Evolutionary conservation across 1,140 invertebrate species (phyloP).

Genomic region (Amyelois transitella): DNA sequence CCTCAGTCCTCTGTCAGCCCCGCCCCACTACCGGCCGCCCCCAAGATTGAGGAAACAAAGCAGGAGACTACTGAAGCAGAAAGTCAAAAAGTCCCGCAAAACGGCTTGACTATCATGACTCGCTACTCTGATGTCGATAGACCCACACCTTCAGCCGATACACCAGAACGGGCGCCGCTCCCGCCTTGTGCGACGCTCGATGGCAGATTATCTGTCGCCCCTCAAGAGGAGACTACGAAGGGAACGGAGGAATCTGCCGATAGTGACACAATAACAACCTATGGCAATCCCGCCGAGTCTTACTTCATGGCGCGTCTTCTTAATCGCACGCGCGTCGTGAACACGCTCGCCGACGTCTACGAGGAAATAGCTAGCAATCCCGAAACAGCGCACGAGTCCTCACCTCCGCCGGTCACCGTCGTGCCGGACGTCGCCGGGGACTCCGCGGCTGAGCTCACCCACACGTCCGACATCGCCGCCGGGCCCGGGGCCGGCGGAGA

Average conservation of each 20-base stretch:
- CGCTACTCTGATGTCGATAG: constrained; percentile 55
- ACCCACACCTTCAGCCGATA: constrained; percentile 18
- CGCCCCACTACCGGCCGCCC: constrained; percentile 18
- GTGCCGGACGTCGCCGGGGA: constrained; percentile 23
- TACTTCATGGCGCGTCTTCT: constrained; percentile 66
- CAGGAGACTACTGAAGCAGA: constrained; percentile 20
- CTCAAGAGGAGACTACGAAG: constrained; percentile 22
- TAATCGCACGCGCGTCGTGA: constrained; percentile 51
- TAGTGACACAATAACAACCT: constrained; percentile 48
- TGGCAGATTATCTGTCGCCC: constrained; percentile 36
- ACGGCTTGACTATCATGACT: constrained; percentile 64
- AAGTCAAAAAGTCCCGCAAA: constrained; percentile 40
- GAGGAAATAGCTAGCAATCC: constrained; percentile 44
- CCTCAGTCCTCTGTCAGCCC: constrained; percentile 10
- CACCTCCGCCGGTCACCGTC: constrained; percentile 26
- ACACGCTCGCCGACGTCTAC: constrained; percentile 56
- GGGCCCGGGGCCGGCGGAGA: constrained; percentile 4
- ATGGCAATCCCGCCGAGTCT: constrained; percentile 69
- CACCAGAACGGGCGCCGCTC: constrained; percentile 27
- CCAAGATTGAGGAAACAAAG: constrained; percentile 9
- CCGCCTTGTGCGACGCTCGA: constrained; percentile 53
- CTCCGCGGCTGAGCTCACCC: constrained; percentile 10
- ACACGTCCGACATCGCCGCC: constrained; percentile 2
- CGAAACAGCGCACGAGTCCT: constrained; percentile 18
- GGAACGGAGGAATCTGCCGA: constrained; percentile 26